A percentile compares a stretch with the other conserved stretches of the same genome.
phyloP scores from a whole-genome alignment of 2,113 vertebrate species.

The Ibidorhyncha struthersii region DNA sequence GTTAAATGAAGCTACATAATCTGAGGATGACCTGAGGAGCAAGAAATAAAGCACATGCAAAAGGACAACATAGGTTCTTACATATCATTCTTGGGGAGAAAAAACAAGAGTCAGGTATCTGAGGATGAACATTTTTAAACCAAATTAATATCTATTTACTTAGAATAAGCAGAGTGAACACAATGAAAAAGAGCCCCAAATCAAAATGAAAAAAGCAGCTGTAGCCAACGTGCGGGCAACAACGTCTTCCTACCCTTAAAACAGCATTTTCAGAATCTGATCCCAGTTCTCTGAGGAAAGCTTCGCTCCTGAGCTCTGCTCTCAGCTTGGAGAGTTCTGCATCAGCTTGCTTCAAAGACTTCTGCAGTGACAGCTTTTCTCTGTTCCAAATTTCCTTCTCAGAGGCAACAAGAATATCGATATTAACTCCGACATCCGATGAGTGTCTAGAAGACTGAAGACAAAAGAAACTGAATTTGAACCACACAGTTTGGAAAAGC shows the following conservation, averaged over 20 bases:
- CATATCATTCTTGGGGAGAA: neutral
- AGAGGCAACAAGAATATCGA: constrained; percentile 76
- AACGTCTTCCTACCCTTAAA: constrained; percentile 81
- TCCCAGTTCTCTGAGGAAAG: constrained; percentile 80
- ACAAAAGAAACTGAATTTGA: neutral
- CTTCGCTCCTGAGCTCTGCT: constrained; percentile 84
- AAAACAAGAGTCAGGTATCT: neutral
- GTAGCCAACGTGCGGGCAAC: neutral
- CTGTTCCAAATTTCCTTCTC: constrained; percentile 87
- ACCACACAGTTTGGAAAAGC: neutral
- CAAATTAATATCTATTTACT: neutral
- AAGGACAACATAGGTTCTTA: neutral
- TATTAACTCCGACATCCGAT: constrained; percentile 50
- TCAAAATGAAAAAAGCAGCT: neutral
- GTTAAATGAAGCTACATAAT: neutral
- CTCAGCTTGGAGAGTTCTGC: constrained; percentile 84
- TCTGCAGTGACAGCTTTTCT: constrained; percentile 86
- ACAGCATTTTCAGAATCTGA: constrained; percentile 82
- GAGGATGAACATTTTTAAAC: neutral
- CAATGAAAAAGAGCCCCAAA: neutral
- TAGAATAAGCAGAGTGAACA: neutral
- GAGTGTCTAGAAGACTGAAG: constrained; percentile 75
- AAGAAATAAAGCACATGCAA: neutral
- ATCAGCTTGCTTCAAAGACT: constrained; percentile 83
- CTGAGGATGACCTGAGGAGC: neutral